phyloP scores from a whole-genome alignment of 2,113 vertebrate species.

The Corvus moneduloides region DNA sequence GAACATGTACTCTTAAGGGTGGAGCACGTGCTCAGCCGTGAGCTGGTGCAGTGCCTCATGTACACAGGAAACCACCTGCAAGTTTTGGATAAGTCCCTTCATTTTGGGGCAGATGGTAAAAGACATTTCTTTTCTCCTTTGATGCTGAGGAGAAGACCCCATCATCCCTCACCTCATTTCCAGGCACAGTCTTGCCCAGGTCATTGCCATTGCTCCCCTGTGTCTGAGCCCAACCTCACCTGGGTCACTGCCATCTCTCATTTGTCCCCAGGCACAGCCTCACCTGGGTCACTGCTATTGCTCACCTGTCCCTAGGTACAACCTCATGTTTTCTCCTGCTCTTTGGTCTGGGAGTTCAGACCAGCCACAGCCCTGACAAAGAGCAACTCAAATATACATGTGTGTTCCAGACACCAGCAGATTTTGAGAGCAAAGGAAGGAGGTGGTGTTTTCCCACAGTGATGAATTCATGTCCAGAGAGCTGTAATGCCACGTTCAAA shows the following conservation, averaged over 20 bases:
- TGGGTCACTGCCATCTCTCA: background rate
- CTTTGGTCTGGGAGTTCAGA: background rate
- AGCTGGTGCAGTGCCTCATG: background rate
- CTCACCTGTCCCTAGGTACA: background rate
- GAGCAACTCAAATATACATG: background rate
- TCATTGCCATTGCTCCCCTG: background rate
- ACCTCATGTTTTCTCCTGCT: background rate
- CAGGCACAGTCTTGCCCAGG: background rate
- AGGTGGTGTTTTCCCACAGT: background rate
- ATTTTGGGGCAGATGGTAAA: background rate
- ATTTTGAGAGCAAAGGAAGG: too few species aligned
- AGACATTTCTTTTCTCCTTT: background rate
- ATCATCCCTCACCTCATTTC: background rate
- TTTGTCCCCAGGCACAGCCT: too few species aligned
- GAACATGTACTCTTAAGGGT: fast-evolving
- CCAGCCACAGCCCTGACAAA: background rate
- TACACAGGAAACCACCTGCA: background rate
- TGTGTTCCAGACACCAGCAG: background rate
- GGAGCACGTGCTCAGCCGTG: fast-evolving
- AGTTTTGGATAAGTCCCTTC: background rate
- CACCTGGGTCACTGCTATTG: background rate
- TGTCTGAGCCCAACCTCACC: background rate
- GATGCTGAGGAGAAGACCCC: background rate
- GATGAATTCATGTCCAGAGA: background rate
- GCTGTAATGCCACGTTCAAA: background rate